These are phyloP conservation scores for Schizopygopsis malacanthus DNA, from an alignment of 2,797 vertebrate species.

Conservation along the genomic window DNA sequence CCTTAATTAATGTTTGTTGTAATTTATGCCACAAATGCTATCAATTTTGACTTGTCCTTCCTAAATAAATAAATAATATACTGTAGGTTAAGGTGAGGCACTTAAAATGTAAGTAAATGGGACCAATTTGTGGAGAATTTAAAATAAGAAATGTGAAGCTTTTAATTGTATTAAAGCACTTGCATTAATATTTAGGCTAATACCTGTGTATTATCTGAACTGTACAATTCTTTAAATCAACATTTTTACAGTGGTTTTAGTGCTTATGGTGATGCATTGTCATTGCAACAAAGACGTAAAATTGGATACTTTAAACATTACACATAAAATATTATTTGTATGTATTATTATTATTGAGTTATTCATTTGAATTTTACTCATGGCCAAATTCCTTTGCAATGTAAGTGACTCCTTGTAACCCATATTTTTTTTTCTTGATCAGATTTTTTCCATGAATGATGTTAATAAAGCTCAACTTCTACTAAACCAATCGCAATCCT, in stretches of 20 bases:
- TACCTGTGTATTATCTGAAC: neutral
- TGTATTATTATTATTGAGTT: neutral
- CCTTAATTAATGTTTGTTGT: neutral
- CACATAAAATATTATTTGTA: neutral
- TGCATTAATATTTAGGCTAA: neutral
- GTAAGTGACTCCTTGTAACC: neutral
- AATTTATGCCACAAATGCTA: neutral
- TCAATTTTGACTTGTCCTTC: neutral
- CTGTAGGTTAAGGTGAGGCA: neutral
- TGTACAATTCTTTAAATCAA: too few relatives aligned
- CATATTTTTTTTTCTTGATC: neutral
- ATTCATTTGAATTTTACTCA: neutral
- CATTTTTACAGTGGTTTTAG: neutral
- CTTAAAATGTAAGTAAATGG: neutral
- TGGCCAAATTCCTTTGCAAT: too few relatives aligned
- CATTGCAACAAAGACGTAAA: neutral
- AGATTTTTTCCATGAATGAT: neutral
- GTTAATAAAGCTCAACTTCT: neutral
- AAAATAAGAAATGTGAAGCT: neutral
- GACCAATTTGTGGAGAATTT: neutral
- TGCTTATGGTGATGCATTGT: neutral
- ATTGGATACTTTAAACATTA: conserved; percentile 7
- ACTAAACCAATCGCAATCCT: neutral
- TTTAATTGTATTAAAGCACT: neutral
- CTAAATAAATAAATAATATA: neutral